Evolutionary conservation across 2,797 vertebrate species (phyloP), one percentile per base, ranked within the genome.

Genomic region (Sebastolobus alascanus): DNA sequence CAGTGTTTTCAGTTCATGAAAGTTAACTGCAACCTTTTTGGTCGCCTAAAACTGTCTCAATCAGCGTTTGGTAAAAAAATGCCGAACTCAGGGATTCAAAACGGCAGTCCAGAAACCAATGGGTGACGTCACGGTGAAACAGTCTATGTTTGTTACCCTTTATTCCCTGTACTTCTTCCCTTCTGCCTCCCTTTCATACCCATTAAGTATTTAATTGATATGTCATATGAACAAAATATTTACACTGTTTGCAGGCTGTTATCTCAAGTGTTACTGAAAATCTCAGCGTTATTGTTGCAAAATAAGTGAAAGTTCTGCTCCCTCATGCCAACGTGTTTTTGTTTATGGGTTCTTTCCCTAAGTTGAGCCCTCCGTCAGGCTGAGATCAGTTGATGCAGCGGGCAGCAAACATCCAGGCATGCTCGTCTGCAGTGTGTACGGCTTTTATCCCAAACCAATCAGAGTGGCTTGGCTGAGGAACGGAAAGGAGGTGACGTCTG

Each of bases 401-500:
- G 70, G 73, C 69, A 86, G 89, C 0, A 77, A 29, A 52, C 93
- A 76, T 55, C 74, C 90, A 0, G 71, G 61, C 29, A 85, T 92
- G 77, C 84, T 97, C 6, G 14, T 91, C 50, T 96, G 96, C 85
- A 95, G 93, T 0, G 94, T 79, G 3, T 94, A 94, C 85, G 83
- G 80, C 73, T 97, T 96, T 82, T 96, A 95, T 65, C 96, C 96
- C 0, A 90, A 89, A 13, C 40, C 76, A 1, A 95, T 96, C 82
- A 67, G 4, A 13, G 46, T 97, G 37, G 87, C 75, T 0, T 97
- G 96, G 96, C 76, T 87, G 82, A 96, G 85, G 46, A 88, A 96
- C 0, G 92, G 93, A 20, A 8, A 82, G 8, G 33, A 63, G 3
- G 13, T 93, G 18, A 46, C 71, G 3, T 79, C 90, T 9, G 84